Evolutionary conservation across 2,888 invertebrate species (phyloP).

Genomic region (Hololepta plana): DNA sequence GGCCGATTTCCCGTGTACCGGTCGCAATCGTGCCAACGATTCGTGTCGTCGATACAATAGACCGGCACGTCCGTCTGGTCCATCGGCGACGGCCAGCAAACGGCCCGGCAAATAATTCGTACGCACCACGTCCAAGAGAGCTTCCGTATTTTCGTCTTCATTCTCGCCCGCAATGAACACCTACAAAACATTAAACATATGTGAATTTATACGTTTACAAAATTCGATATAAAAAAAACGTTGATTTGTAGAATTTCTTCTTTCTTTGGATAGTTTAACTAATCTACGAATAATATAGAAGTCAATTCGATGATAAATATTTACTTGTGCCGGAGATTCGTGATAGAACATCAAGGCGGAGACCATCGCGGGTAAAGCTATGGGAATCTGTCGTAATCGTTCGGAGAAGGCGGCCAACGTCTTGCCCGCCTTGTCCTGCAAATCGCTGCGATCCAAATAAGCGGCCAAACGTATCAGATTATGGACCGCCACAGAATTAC

Average conservation of each 20-base stretch:
- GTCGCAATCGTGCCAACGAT: constrained; percentile 28
- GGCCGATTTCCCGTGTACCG: constrained; percentile 41
- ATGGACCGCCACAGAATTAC: constrained; percentile 72
- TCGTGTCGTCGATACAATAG: constrained; percentile 23
- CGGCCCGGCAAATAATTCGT: constrained; percentile 47
- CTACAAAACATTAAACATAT: too few relatives aligned
- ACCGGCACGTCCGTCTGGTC: constrained; percentile 26
- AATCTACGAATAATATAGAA: too few relatives aligned
- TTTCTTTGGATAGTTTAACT: too few relatives aligned
- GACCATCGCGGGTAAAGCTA: constrained; percentile 59
- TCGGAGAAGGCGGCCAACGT: constrained; percentile 43
- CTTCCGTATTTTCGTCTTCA: constrained; percentile 44
- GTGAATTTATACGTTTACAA: too few relatives aligned
- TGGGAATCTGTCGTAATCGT: constrained; percentile 42
- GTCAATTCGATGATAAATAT: too few relatives aligned
- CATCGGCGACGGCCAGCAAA: constrained; percentile 46
- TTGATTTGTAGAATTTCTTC: constrained; percentile 1
- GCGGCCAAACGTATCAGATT: constrained; percentile 62
- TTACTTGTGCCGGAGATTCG: constrained; percentile 57
- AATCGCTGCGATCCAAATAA: constrained; percentile 43
- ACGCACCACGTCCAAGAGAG: constrained; percentile 45
- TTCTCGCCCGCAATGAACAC: constrained; percentile 47
- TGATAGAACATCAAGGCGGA: constrained; percentile 51
- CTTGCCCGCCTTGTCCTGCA: constrained; percentile 34
- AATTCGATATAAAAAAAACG: too few relatives aligned